phyloP scores from a whole-genome alignment of 2,113 vertebrate genomes.

The Oreochromis spilurus region DNA sequence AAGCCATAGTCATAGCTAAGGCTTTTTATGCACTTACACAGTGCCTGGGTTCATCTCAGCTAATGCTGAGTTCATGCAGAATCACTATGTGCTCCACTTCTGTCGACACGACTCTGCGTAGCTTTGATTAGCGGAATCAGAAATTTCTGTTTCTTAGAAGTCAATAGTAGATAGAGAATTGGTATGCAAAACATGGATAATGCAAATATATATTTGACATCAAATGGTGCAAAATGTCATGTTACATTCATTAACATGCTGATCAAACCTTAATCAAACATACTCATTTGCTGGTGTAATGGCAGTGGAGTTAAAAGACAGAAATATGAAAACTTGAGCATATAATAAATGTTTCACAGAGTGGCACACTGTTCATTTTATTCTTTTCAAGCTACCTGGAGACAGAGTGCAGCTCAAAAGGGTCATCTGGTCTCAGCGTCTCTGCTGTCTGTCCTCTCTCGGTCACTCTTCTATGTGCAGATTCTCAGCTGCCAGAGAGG shows the following conservation, averaged over 20 bases:
- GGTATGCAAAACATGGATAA: background rate
- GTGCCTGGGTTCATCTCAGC: background rate
- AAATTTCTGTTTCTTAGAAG: background rate
- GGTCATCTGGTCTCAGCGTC: background rate
- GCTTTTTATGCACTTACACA: background rate
- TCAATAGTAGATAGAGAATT: background rate
- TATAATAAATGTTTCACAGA: background rate
- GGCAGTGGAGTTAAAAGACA: background rate
- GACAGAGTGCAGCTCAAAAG: background rate
- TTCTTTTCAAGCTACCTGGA: background rate
- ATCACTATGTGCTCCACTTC: background rate
- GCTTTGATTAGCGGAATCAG: background rate
- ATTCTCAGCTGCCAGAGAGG: background rate
- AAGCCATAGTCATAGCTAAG: background rate
- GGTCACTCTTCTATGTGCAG: background rate
- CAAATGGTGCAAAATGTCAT: background rate
- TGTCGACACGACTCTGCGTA: background rate
- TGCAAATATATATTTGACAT: background rate
- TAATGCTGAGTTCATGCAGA: background rate
- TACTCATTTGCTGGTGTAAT: background rate
- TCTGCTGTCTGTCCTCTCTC: background rate
- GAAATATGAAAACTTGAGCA: background rate
- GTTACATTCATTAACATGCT: background rate
- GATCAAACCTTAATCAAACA: background rate
- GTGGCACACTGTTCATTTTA: background rate